phyloP scores from a whole-genome alignment of 2,888 invertebrate genomes.

The Gymnosoma rotundatum region DNA sequence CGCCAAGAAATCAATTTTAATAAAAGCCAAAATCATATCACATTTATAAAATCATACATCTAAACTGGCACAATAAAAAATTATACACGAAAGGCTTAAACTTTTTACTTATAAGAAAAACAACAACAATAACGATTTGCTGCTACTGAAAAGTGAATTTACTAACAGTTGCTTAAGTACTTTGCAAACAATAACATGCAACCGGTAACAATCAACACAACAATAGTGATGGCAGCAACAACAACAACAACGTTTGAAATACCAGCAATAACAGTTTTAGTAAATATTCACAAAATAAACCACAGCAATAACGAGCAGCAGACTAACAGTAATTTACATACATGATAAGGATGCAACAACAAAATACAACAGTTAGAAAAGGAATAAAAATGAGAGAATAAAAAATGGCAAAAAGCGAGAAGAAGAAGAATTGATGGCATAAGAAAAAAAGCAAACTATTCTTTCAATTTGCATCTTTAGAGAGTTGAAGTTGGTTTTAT shows the following conservation, averaged over 20 bases:
- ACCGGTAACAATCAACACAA: constrained; percentile 45
- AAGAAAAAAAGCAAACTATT: constrained; percentile 10
- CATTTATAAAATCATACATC: not conserved
- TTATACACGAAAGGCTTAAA: constrained; percentile 29
- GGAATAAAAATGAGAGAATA: constrained; percentile 25
- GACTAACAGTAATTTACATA: constrained; percentile 69
- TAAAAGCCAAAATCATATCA: not conserved
- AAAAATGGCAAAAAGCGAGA: constrained; percentile 6
- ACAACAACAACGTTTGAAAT: not conserved
- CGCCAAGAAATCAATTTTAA: too few species aligned
- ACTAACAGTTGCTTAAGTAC: constrained; percentile 68
- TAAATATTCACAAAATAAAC: constrained; percentile 66
- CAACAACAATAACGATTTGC: not conserved
- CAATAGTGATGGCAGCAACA: constrained; percentile 1
- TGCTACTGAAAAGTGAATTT: constrained; percentile 60
- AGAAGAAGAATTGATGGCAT: not conserved
- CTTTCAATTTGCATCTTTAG: constrained; percentile 64
- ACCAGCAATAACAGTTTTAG: constrained; percentile 53
- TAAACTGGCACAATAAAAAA: not conserved
- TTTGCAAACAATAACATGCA: constrained; percentile 66
- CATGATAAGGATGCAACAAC: constrained; percentile 52
- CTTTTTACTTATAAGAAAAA: not conserved
- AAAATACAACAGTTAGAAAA: constrained; percentile 12
- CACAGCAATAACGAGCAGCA: constrained; percentile 66
- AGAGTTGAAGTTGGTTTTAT: constrained; percentile 56